Conservation (phyloP, 2,797 vertebrate species). For the Phoeniculus purpureus region DNA sequence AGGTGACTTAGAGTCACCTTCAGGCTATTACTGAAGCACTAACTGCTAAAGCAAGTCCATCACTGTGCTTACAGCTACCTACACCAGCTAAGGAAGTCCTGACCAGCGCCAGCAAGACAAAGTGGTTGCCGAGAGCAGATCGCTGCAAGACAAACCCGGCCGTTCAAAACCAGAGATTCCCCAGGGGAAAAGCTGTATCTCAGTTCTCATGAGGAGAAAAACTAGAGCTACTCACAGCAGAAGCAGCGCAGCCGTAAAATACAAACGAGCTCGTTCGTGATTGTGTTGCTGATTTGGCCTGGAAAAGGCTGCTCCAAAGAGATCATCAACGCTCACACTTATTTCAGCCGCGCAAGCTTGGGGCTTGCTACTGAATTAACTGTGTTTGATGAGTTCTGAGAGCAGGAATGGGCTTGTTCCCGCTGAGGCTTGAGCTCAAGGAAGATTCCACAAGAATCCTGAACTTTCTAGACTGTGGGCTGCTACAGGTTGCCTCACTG, state of each 20-base stretch:
- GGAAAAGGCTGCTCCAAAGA: constrained; percentile 8
- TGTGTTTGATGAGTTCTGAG: not conserved
- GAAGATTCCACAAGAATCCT: constrained; percentile 24
- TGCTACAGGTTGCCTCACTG: not conserved
- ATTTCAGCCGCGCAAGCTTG: not conserved
- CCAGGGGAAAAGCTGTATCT: constrained; percentile 47
- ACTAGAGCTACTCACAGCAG: constrained; percentile 32
- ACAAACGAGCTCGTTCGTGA: not conserved
- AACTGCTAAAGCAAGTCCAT: not conserved
- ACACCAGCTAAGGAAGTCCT: not conserved
- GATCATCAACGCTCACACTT: not conserved
- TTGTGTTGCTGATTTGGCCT: not conserved
- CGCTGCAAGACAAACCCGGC: constrained; percentile 57
- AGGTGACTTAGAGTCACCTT: not conserved
- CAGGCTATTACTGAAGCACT: not conserved
- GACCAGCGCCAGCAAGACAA: not conserved
- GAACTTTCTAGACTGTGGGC: not conserved
- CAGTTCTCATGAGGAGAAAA: constrained; percentile 60
- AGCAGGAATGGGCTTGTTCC: not conserved
- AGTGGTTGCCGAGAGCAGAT: constrained; percentile 41
- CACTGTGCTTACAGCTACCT: not conserved
- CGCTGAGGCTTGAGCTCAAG: not conserved
- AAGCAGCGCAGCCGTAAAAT: not conserved
- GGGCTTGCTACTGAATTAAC: not conserved
- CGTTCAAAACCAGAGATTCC: constrained; percentile 58